A percentile compares a stretch with the other conserved stretches of the same genome.
These are phyloP conservation scores for Syrmaticus mikado DNA, from an alignment of 2,113 vertebrate genomes.

Conservation along the genomic window DNA sequence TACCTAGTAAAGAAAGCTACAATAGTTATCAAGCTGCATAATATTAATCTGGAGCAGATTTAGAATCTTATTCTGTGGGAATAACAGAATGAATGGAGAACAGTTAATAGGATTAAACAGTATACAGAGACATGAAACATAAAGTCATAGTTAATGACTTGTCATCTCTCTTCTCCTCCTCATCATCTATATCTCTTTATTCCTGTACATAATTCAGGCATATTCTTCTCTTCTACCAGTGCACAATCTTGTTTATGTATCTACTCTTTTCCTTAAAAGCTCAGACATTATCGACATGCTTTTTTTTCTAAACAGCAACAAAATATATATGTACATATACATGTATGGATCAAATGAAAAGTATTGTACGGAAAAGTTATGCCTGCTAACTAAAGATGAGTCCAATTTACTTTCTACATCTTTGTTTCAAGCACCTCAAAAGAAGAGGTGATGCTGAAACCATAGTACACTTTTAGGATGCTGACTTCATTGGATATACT, in stretches of 20 bases:
- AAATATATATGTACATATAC: not conserved
- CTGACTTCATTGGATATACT: not conserved
- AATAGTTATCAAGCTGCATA: not conserved
- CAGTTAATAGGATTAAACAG: slow-evolving; percentile 14
- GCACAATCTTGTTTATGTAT: not conserved
- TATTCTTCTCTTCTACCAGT: not conserved
- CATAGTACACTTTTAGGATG: not conserved
- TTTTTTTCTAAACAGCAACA: not conserved
- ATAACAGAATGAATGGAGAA: not conserved
- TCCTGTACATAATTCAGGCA: not conserved
- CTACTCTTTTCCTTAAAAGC: not conserved
- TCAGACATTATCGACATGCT: not conserved
- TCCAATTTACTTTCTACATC: not conserved
- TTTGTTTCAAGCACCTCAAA: not conserved
- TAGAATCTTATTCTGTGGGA: not conserved
- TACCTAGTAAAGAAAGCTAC: not conserved
- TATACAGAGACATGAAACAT: not conserved
- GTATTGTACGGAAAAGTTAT: not conserved
- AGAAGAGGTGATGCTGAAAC: not conserved
- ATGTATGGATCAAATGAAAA: not conserved
- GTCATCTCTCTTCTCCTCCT: rapidly evolving
- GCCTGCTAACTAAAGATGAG: not conserved
- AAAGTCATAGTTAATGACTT: not conserved
- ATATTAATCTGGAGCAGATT: not conserved
- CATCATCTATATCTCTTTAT: not conserved